Evolutionary conservation across 2,888 invertebrate species (phyloP), one percentile per base, ranked within the genome.

Genomic region (Gryllus longicercus): DNA sequence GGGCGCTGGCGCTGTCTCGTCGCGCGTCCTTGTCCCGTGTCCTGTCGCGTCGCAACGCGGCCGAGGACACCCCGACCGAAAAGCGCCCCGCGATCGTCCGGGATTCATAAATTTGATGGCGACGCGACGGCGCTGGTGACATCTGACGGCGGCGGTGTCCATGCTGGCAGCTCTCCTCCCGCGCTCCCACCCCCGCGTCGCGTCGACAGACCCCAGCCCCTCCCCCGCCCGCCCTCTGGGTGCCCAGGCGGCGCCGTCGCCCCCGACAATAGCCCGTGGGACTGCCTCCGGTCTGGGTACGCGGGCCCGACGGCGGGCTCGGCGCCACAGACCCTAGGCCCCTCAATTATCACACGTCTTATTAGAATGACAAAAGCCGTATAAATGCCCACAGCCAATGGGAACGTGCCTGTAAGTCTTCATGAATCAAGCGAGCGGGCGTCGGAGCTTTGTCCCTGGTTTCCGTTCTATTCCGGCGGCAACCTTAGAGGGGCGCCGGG

Each of bases 301-400:
- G 14, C 11, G n/a, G 16, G 3, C 63, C 14, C 63, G 63, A 63
- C 63, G 14, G 16, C 14, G 16, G 16, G 5, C 8, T 11, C 63
- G 63, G 63, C n/a, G 16, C 63, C 63, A n/a, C 63, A 14, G 63
- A n/a, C 63, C 63, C 63, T 38, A 38, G 38, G 38, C 63, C n/a
- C 63, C 63, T 63, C 63, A 63, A 63, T 63, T 63, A 63, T 63
- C 63, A 63, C 63, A 63, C 63, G 63, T 63, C 63, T 63, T 18
- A 63, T 63, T 63, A 63, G 63, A 63, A 63, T 63, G 63, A 63
- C n/a, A 63, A 63, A 63, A 63, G 63, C 63, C n/a, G 63, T 63
- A 63, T n/a, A 63, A 63, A 63, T n/a, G n/a, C 63, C 63, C 16
- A n/a, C 63, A 63, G 63, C 63, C 63, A 63, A 63, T 63, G 63